phyloP scores from a whole-genome alignment of 1,140 invertebrate species.

The Drosophila athabasca region DNA sequence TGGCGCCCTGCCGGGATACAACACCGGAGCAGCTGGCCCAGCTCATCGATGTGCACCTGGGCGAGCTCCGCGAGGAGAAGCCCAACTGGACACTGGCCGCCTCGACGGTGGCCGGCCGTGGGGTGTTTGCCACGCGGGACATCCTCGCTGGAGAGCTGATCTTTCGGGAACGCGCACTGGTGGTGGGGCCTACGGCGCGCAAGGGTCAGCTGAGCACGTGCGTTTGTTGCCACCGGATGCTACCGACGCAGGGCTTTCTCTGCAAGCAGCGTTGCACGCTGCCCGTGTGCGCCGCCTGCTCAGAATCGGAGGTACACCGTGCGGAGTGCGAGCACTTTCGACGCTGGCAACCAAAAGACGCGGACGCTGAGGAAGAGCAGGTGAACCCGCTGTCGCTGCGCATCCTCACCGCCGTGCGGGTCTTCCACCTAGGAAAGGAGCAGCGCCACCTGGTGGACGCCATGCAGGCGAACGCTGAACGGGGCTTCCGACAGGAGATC shows the following conservation, averaged over 20 bases:
- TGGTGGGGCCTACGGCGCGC: constrained; percentile 86
- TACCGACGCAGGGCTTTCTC: constrained; percentile 83
- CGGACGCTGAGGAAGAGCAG: constrained; percentile 26
- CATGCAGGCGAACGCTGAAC: constrained; percentile 85
- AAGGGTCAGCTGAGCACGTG: constrained; percentile 78
- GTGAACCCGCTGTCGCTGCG: constrained; percentile 85
- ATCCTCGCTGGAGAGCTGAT: constrained; percentile 88
- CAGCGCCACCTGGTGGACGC: constrained; percentile 85
- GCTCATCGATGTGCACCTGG: constrained; percentile 73
- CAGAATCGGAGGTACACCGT: constrained; percentile 85
- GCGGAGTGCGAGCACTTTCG: constrained; percentile 86
- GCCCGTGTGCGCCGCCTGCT: constrained; percentile 85
- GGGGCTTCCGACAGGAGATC: constrained; percentile 86
- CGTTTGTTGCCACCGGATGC: constrained; percentile 69
- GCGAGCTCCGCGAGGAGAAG: constrained; percentile 64
- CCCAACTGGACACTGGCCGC: constrained; percentile 73
- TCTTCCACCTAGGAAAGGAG: constrained; percentile 85
- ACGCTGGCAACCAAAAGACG: constrained; percentile 85
- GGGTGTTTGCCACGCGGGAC: constrained; percentile 87
- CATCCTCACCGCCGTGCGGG: constrained; percentile 86
- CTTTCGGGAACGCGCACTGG: constrained; percentile 87
- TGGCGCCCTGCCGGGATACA: constrained; percentile 65
- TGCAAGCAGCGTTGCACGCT: constrained; percentile 83
- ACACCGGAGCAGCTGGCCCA: constrained; percentile 76
- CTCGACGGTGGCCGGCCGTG: constrained; percentile 84